Base-by-base conservation (phyloP, 1,140 invertebrate genomes). In the Zaprionus vittiger region DNA sequence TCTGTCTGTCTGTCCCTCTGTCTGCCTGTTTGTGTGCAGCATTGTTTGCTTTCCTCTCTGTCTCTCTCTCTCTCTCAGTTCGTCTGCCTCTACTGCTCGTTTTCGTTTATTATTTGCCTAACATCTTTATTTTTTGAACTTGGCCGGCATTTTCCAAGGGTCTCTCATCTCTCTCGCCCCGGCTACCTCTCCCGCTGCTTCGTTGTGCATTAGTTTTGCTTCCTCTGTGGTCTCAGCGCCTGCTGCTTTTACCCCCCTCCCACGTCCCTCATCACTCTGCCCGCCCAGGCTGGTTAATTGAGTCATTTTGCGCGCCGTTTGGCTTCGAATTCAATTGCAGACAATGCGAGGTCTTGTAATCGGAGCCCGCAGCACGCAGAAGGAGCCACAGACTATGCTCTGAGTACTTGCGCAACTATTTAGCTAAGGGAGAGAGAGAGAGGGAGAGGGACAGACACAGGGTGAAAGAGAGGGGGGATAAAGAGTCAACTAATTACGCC, bases 231-330 rank as follows among this genome's bases (percentile, higher is more conserved):
- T 77, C 73, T 67, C 17, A 31, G 31, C 62, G 26, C 22, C 41
- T 20, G 4, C 47, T 61, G 37, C 14, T 22, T 26, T 17, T 31
- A 24, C 12, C 2, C 5, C 5, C 41, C 3, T 9, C 31, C 15
- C 22, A 5, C 4, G 34, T 4, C 44, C 20, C 20, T 38, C 4
- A 22, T 55, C 15, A 7, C 9, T n/a, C 22, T 49, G 44, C 66
- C 41, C 66, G n/a, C 56, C 37, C 52, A n/a, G 41, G n/a, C 47
- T 54, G 54, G 56, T 55, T 87, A 87, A 87, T 87, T 87, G 84
- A 87, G 68, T 77, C 81, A 89, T 87, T 87, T 87, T 81, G 75
- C 78, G 83, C 84, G 78, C 84, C 61, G 84, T 80, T 78, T 89
- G 72, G 74, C 62, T 79, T 87, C 65, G 44, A 76, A 79, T 74